These are phyloP conservation scores for Drosophila neocordata DNA, from an alignment of 1,140 invertebrate species.

Conservation along the genomic window DNA sequence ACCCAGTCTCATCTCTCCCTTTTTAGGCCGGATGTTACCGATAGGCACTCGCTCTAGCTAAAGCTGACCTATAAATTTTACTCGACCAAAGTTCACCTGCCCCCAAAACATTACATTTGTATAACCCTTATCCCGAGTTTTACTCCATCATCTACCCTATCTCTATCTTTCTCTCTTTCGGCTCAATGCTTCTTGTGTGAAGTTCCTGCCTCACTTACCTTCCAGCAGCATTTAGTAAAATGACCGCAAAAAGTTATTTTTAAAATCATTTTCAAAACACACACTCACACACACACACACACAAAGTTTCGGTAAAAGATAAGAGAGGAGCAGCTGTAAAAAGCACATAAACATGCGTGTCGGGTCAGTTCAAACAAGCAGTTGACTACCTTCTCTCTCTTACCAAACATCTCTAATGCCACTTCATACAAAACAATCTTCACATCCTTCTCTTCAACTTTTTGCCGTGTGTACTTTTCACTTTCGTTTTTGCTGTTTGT, in stretches of 20 bases:
- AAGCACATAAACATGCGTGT: conserved; percentile 78
- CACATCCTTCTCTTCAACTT: conserved; percentile 12
- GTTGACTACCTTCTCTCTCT: neutral
- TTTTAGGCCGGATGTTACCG: conserved; percentile 10
- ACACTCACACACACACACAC: neutral
- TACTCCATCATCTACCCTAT: conserved; percentile 7
- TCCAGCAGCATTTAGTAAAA: conserved; percentile 67
- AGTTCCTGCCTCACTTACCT: neutral
- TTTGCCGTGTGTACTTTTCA: conserved; percentile 66
- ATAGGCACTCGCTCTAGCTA: conserved; percentile 33
- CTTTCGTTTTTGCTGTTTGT: conserved; percentile 31
- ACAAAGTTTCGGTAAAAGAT: conserved; percentile 58
- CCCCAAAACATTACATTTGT: neutral
- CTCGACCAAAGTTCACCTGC: conserved; percentile 1
- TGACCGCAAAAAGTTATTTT: conserved; percentile 77
- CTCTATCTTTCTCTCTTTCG: conserved; percentile 25
- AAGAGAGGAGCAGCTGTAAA: conserved; percentile 75
- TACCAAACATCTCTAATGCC: neutral
- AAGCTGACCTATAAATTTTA: conserved; percentile 57
- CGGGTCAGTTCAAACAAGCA: conserved; percentile 49
- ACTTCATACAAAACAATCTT: neutral
- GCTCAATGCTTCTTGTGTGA: conserved; percentile 1
- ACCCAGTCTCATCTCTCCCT: conserved; percentile 6
- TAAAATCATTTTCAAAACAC: conserved; percentile 63
- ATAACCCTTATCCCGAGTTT: neutral